Evolutionary conservation across 2,888 invertebrate species (phyloP), one percentile per base, ranked within the genome.

Genomic region (Omphaloscelis lunosa): DNA sequence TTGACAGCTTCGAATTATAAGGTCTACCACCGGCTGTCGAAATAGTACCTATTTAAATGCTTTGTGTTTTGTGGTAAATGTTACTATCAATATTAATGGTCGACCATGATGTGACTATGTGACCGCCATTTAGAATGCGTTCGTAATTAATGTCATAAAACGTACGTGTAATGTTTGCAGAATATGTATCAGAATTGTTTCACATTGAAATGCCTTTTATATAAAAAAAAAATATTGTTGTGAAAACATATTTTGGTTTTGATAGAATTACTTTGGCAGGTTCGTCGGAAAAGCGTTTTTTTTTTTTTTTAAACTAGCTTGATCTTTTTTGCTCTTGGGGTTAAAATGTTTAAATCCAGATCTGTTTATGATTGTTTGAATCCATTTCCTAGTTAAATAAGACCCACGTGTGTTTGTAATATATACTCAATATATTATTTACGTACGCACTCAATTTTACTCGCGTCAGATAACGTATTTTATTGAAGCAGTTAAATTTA

Each of bases 401-500:
- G 34, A 20, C 34, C 2, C 15, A 59, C 27, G 23, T 75, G 27
- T 71, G 2, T 48, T 39, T 20, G 63, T 68, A 61, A 68, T 65
- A n/a, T 68, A 58, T 34, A 90, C 86, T 91, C 89, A 92, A 93
- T 92, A 91, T 89, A 90, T 89, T 84, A 87, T 86, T 86, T 76
- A 86, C 85, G 85, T 86, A 88, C n/a, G 88, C 91, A 91, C 90
- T 93, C 88, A 93, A 93, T 92, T 94, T 93, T 89, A 93, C 92
- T 89, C 90, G 90, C 91, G 91, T 91, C 90, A 90, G 93, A 93
- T 94, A 93, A 91, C 92, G 82, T 86, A 92, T 93, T 94, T 95
- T 94, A 94, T 91, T 90, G 84, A 85, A 84, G 90, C 86, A 89
- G 92, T 92, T 91, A 93, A 92, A 87, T 94, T 95, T 94, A 95